Conservation (phyloP, 2,113 vertebrate genomes). For the Pygoscelis antarcticus region DNA sequence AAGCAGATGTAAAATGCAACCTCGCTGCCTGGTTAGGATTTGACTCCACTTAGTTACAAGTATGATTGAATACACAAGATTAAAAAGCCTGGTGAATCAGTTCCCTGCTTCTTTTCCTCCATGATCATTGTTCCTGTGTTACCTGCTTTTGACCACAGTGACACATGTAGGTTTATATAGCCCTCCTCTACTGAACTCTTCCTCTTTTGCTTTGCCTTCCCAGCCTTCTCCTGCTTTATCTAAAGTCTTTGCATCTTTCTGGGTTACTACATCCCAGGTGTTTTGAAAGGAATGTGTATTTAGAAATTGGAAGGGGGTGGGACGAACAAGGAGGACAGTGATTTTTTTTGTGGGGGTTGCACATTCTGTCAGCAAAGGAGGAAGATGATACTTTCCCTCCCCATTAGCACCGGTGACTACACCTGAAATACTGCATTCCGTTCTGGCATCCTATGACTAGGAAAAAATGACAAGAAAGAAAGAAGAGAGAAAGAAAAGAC, state of each 20-base stretch:
- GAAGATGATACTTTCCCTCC: neutral
- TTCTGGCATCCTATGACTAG: neutral
- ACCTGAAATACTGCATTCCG: conserved; percentile 2
- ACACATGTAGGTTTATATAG: neutral
- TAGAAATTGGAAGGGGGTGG: neutral
- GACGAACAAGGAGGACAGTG: neutral
- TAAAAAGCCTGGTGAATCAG: neutral
- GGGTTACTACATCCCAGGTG: neutral
- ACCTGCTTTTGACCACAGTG: neutral
- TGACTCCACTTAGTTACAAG: neutral
- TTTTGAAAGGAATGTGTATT: neutral
- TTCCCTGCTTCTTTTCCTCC: neutral
- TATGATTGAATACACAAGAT: neutral
- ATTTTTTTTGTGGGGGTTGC: neutral
- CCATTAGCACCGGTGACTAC: rapidly evolving
- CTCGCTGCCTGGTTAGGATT: neutral
- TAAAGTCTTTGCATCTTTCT: neutral
- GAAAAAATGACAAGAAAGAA: neutral
- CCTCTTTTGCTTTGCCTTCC: neutral
- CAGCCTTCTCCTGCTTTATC: neutral
- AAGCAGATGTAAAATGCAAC: conserved; percentile 11
- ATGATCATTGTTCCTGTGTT: neutral
- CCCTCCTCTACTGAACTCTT: neutral
- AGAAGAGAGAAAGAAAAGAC: neutral
- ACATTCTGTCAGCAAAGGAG: neutral